phyloP scores from a whole-genome alignment of 1,140 invertebrate genomes.

The Brachionus angularis region DNA sequence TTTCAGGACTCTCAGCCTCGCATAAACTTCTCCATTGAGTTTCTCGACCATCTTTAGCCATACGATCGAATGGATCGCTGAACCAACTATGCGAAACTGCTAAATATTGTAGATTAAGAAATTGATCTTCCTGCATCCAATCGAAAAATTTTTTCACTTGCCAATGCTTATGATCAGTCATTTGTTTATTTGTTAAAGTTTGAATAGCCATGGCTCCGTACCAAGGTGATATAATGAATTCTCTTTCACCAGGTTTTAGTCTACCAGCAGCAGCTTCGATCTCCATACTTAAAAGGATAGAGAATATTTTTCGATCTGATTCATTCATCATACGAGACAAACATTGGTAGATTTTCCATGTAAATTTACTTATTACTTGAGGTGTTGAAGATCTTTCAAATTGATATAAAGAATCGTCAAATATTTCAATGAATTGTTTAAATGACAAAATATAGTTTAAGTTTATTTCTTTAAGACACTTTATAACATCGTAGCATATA shows the following conservation, averaged over 20 bases:
- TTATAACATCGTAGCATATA: slow-evolving; percentile 54
- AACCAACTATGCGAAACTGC: slow-evolving; percentile 45
- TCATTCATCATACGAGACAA: slow-evolving; percentile 31
- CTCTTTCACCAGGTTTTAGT: slow-evolving; percentile 50
- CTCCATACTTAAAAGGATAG: slow-evolving; percentile 38
- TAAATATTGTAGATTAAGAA: slow-evolving; percentile 54
- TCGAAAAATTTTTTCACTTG: slow-evolving; percentile 58
- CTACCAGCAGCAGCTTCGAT: slow-evolving; percentile 51
- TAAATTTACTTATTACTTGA: slow-evolving; percentile 32
- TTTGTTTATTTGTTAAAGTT: not conserved
- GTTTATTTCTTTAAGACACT: slow-evolving; percentile 55
- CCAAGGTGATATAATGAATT: slow-evolving; percentile 56
- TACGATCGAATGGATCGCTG: slow-evolving; percentile 55
- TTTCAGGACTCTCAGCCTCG: slow-evolving; percentile 55
- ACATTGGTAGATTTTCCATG: not conserved
- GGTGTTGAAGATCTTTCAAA: slow-evolving; percentile 49
- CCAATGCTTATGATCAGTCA: slow-evolving; percentile 44
- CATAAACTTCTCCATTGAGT: slow-evolving; percentile 57
- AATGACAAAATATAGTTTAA: slow-evolving; percentile 54
- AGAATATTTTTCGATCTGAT: slow-evolving; percentile 21
- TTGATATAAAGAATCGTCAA: slow-evolving; percentile 52
- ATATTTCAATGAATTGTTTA: slow-evolving; percentile 51
- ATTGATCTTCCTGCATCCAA: slow-evolving; percentile 59
- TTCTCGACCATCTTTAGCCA: slow-evolving; percentile 56
- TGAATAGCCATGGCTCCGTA: slow-evolving; percentile 47